Evolutionary conservation across 2,888 invertebrate species (phyloP).

Genomic region (Sclerodermus sp.): DNA sequence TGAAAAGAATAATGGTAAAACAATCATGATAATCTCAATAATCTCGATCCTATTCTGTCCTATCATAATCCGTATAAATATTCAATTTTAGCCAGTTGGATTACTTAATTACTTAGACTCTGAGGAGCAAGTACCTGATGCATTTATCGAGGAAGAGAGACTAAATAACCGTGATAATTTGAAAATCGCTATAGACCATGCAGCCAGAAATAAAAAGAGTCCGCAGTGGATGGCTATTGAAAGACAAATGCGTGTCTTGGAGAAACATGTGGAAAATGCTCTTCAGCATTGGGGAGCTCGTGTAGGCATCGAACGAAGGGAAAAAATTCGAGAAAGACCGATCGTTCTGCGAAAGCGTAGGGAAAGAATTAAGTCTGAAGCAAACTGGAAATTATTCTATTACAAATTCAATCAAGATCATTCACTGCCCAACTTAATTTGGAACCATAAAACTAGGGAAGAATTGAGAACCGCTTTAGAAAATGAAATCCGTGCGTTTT

Average conservation of each 20-base stretch:
- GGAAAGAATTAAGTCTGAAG: slow-evolving; percentile 82
- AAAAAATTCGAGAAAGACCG: slow-evolving; percentile 75
- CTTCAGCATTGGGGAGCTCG: slow-evolving; percentile 74
- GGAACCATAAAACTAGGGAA: slow-evolving; percentile 98
- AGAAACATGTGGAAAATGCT: slow-evolving; percentile 79
- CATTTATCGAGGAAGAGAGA: slow-evolving; percentile 70
- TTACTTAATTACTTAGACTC: slow-evolving; percentile 88
- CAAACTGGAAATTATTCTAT: slow-evolving; percentile 93
- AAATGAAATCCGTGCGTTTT: slow-evolving; percentile 88
- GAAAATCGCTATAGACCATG: slow-evolving; percentile 85
- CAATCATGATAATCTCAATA: background rate
- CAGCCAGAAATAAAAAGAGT: slow-evolving; percentile 68
- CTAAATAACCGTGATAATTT: slow-evolving; percentile 89
- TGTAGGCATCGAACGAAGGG: slow-evolving; percentile 65
- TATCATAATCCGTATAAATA: background rate
- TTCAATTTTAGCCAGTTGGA: slow-evolving; percentile 77
- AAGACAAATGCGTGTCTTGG: slow-evolving; percentile 74
- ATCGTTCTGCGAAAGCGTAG: slow-evolving; percentile 89
- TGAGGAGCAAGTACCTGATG: slow-evolving; percentile 77
- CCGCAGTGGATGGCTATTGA: slow-evolving; percentile 74
- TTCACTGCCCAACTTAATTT: slow-evolving; percentile 93
- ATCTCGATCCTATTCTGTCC: too few relatives aligned
- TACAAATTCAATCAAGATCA: slow-evolving; percentile 94
- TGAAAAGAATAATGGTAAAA: slow-evolving; percentile 82
- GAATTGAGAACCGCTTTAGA: slow-evolving; percentile 90